Evolutionary conservation across 1,140 invertebrate species (phyloP).

Genomic region (Wiebesia pumilae): DNA sequence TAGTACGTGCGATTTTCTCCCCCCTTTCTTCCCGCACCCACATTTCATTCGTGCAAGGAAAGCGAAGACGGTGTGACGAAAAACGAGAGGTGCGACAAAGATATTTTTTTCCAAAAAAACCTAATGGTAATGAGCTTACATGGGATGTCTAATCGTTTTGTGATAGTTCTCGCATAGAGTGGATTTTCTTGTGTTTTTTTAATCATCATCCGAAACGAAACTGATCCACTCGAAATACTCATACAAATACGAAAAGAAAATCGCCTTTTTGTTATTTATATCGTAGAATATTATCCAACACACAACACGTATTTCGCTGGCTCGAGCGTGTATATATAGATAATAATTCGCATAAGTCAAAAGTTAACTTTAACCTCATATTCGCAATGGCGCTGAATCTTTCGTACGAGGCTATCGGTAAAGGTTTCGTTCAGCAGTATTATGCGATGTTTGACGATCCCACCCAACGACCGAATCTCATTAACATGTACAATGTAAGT

Average conservation of each 20-base stretch:
- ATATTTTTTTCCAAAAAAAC: not conserved
- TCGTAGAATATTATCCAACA: not conserved
- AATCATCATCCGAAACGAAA: not conserved
- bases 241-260: slow-evolving; percentile 6
- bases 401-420: slow-evolving; percentile 92
- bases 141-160: slow-evolving; percentile 23
- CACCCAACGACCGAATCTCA: slow-evolving; percentile 84
- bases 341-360: slow-evolving; percentile 33
- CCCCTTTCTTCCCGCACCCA: not conserved
- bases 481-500: slow-evolving; percentile 95
- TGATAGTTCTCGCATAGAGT: not conserved
- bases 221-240: not conserved
- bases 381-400: slow-evolving; percentile 86
- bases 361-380: slow-evolving; percentile 33
- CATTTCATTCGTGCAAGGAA: slow-evolving; percentile 7
- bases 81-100: not conserved
- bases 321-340: slow-evolving; percentile 32
- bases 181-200: not conserved
- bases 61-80: not conserved
- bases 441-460: slow-evolving; percentile 93
- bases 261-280: slow-evolving; percentile 14
- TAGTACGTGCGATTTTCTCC: not conserved
- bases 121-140: slow-evolving; percentile 30
- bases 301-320: slow-evolving; percentile 21
- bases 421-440: slow-evolving; percentile 94